Evolutionary conservation across 1,140 invertebrate species (phyloP).

Genomic region (Mizuhopecten yessoensis): DNA sequence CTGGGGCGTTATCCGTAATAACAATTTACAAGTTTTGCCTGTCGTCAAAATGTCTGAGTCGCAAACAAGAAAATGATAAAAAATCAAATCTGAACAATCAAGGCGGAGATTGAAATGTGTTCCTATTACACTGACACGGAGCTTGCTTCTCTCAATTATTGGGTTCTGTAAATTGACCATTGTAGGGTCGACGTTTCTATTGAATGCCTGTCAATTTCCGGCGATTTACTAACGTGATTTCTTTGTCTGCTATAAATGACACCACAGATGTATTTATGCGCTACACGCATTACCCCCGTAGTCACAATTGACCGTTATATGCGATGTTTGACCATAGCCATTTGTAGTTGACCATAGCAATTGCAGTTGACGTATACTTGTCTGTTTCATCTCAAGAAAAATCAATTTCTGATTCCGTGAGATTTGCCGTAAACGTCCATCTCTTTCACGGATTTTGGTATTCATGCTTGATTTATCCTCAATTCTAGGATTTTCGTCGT

Average conservation of each 20-base stretch:
- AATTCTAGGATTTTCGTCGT: background rate
- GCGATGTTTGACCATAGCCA: background rate
- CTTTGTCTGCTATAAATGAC: background rate
- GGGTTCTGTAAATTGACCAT: background rate
- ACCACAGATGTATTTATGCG: background rate
- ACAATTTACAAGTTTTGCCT: background rate
- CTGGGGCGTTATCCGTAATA: no score
- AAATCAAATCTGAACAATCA: background rate
- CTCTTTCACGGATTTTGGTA: background rate
- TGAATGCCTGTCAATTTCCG: background rate
- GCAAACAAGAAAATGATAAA: background rate
- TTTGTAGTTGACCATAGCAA: background rate
- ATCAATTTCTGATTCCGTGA: background rate
- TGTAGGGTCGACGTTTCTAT: background rate
- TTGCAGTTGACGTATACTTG: background rate
- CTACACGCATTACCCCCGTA: background rate
- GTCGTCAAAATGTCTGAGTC: background rate
- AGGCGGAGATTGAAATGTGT: background rate
- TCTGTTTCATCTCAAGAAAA: slow-evolving; percentile 1
- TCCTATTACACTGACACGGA: background rate
- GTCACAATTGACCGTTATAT: background rate
- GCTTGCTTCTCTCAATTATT: background rate
- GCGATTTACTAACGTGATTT: background rate
- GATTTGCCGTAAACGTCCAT: background rate
- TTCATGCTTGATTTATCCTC: background rate